These are phyloP conservation scores for Galerucella pusilla DNA, from an alignment of 2,888 invertebrate genomes.

Conservation along the genomic window DNA sequence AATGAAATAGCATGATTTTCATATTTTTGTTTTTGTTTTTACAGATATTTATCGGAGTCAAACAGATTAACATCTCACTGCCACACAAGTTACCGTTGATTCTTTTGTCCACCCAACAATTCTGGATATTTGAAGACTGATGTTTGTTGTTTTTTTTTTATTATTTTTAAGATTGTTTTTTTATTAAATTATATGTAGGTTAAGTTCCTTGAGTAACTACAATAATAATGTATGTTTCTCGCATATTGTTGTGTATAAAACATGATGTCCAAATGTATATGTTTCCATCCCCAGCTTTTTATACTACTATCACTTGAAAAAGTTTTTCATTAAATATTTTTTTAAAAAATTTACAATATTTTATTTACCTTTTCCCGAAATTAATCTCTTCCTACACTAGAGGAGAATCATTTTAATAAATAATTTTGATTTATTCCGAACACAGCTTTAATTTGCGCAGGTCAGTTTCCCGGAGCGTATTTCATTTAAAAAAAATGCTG, in stretches of 20 bases:
- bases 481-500: too few species aligned
- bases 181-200: slow-evolving; percentile 66
- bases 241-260: slow-evolving; percentile 39
- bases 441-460: too few species aligned
- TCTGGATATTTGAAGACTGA: slow-evolving; percentile 65
- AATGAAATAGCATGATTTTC: slow-evolving; percentile 25
- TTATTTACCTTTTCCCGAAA: slow-evolving; percentile 9
- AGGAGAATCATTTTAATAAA: background rate
- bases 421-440: too few species aligned
- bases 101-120: slow-evolving; percentile 60
- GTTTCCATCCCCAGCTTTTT: slow-evolving; percentile 46
- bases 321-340: slow-evolving; percentile 50
- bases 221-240: slow-evolving; percentile 38
- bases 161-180: slow-evolving; percentile 62
- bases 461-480: too few species aligned
- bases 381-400: background rate
- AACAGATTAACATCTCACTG: slow-evolving; percentile 59
- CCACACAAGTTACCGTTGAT: slow-evolving; percentile 65
- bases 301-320: slow-evolving; percentile 42
- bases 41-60: slow-evolving; percentile 53
- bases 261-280: slow-evolving; percentile 40
- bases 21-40: slow-evolving; percentile 52
- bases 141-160: slow-evolving; percentile 63
- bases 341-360: slow-evolving; percentile 26
- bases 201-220: slow-evolving; percentile 60